These are phyloP conservation scores for Athalia circularis DNA, from an alignment of 2,888 invertebrate genomes.

Conservation along the genomic window DNA sequence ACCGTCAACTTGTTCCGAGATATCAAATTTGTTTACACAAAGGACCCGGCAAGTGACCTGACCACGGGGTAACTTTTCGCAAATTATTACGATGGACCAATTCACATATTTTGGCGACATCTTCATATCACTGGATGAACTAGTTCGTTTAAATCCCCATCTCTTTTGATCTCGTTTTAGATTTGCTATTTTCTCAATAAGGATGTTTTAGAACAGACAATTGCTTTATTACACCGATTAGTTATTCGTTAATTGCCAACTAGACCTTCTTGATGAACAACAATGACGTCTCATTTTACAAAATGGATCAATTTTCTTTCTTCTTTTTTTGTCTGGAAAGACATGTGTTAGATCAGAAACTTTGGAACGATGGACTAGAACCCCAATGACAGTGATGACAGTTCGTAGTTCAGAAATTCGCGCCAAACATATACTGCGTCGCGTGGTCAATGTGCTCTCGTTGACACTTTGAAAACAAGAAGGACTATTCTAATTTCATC, in stretches of 20 bases:
- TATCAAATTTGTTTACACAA: conserved; percentile 46
- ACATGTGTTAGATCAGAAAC: background rate
- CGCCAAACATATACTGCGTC: conserved; percentile 7
- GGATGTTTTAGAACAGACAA: background rate
- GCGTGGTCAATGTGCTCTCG: background rate
- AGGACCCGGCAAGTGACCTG: conserved; percentile 36
- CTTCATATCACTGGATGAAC: conserved; percentile 1
- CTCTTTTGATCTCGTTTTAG: background rate
- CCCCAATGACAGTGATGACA: background rate
- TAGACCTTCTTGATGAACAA: too few species aligned
- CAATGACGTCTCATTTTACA: too few species aligned
- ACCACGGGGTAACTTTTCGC: conserved; percentile 42
- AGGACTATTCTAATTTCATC: background rate
- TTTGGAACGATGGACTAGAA: conserved; percentile 19
- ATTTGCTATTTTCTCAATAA: background rate
- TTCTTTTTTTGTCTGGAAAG: too few species aligned
- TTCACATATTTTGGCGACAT: conserved; percentile 19
- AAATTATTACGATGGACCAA: conserved; percentile 15
- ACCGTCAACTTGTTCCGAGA: background rate
- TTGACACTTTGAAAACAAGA: background rate
- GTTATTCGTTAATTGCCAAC: too few species aligned
- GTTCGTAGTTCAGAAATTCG: background rate
- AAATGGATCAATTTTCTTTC: too few species aligned
- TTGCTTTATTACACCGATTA: background rate
- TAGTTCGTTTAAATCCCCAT: background rate